Conservation (phyloP, 2,797 vertebrate genomes). For the Lagothrix lagotricha region DNA sequence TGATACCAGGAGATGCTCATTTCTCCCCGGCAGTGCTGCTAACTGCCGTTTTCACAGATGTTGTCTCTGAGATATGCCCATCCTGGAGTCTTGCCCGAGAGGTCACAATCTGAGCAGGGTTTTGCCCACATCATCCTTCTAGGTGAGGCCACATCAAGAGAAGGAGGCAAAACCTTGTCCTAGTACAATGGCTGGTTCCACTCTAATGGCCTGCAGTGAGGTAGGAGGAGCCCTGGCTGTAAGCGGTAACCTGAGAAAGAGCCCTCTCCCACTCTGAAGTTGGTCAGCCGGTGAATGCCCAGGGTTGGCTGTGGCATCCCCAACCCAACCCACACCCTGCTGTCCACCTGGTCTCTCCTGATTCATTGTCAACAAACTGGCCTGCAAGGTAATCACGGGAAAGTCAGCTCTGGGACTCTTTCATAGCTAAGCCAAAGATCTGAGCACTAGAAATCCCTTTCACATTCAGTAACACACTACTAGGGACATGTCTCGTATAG, state of each 20-base stretch:
- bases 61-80: background rate
- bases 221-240: background rate
- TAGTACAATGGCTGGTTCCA: background rate
- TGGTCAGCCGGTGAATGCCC: background rate
- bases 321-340: background rate
- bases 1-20: background rate
- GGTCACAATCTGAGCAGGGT: background rate
- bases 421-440: background rate
- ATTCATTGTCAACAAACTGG: background rate
- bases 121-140: background rate
- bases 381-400: background rate
- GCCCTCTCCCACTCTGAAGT: background rate
- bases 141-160: background rate
- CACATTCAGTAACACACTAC: background rate
- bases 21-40: background rate
- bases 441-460: background rate
- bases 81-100: background rate
- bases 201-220: too few relatives aligned
- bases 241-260: background rate
- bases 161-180: fast-evolving
- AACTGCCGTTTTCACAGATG: background rate
- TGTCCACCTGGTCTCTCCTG: background rate
- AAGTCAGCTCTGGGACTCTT: background rate
- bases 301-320: background rate
- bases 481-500: background rate